Evolutionary conservation across 2,888 invertebrate species (phyloP).

Genomic region (Acanthoscelides obtectus): DNA sequence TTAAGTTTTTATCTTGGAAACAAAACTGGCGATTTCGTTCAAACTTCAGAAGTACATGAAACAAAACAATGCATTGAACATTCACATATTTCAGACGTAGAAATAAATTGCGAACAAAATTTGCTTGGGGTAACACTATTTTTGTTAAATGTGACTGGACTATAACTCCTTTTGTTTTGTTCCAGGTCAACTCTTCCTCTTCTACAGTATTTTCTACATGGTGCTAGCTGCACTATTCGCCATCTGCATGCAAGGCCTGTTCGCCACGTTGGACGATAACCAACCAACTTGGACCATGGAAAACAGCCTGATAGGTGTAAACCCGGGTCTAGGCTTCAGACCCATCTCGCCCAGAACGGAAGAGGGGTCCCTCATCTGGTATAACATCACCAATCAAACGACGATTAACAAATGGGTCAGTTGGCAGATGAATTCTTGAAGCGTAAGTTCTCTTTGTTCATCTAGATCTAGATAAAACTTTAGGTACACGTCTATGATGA

Average conservation of each 20-base stretch:
- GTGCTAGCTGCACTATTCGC: slow-evolving; percentile 79
- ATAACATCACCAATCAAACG: slow-evolving; percentile 50
- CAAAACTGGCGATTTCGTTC: too few relatives aligned
- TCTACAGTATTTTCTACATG: slow-evolving; percentile 86
- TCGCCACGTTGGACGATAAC: slow-evolving; percentile 62
- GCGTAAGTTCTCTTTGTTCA: slow-evolving; percentile 50
- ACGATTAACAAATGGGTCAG: slow-evolving; percentile 53
- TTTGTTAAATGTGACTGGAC: too few relatives aligned
- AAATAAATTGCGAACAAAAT: too few relatives aligned
- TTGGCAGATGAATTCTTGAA: slow-evolving; percentile 54
- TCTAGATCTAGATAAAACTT: too few relatives aligned
- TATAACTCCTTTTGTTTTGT: slow-evolving; percentile 39
- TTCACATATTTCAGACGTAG: too few relatives aligned
- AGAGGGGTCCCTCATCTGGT: slow-evolving; percentile 60
- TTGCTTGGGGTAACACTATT: too few relatives aligned
- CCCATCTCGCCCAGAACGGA: slow-evolving; percentile 53
- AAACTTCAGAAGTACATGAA: too few relatives aligned
- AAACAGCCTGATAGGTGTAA: slow-evolving; percentile 69
- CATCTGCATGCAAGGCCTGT: slow-evolving; percentile 79
- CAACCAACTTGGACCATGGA: slow-evolving; percentile 72
- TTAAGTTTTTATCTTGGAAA: too few relatives aligned
- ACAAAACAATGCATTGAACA: too few relatives aligned
- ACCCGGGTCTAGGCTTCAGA: slow-evolving; percentile 62
- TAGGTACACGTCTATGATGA: too few relatives aligned
- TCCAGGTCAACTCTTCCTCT: slow-evolving; percentile 75